A percentile compares a stretch with the other conserved stretches of the same genome.
phyloP scores from a whole-genome alignment of 2,888 invertebrate genomes.

The Philereme vetulata region DNA sequence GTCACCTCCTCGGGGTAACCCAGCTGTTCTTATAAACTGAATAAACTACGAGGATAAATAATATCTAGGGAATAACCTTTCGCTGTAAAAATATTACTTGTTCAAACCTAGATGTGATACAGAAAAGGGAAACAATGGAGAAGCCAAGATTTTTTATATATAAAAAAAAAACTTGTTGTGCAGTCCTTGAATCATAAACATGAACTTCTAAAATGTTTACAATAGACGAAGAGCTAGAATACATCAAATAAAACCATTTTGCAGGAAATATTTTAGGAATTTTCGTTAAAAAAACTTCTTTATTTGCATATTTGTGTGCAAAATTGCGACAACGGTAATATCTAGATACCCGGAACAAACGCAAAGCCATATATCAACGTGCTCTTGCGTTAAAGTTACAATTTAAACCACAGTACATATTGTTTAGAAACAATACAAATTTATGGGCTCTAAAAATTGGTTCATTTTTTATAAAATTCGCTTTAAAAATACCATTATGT shows the following conservation, averaged over 20 bases:
- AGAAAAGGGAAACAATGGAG: not conserved
- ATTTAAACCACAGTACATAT: constrained; percentile 34
- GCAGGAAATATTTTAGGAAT: constrained; percentile 25
- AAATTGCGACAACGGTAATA: constrained; percentile 21
- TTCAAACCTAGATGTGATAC: not conserved
- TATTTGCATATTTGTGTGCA: constrained; percentile 30
- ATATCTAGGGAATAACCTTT: constrained; percentile 10
- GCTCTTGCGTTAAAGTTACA: constrained; percentile 26
- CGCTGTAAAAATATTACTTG: not conserved
- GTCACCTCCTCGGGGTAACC: too few relatives aligned
- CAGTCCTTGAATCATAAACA: not conserved
- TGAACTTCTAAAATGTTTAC: not conserved
- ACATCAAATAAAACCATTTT: constrained; percentile 6
- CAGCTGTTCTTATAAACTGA: constrained; percentile 10
- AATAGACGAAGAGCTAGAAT: not conserved
- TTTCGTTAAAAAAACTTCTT: constrained; percentile 18
- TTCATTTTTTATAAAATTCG: constrained; percentile 38
- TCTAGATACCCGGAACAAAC: constrained; percentile 27
- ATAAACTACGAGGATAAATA: constrained; percentile 15
- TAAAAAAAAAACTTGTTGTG: not conserved
- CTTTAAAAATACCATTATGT: not conserved
- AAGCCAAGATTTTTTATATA: not conserved
- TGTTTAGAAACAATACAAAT: constrained; percentile 26
- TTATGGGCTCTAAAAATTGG: constrained; percentile 28
- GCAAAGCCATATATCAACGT: constrained; percentile 25